Base-by-base conservation (phyloP, 2,888 invertebrate genomes). In the Drosophila austrosaltans region DNA sequence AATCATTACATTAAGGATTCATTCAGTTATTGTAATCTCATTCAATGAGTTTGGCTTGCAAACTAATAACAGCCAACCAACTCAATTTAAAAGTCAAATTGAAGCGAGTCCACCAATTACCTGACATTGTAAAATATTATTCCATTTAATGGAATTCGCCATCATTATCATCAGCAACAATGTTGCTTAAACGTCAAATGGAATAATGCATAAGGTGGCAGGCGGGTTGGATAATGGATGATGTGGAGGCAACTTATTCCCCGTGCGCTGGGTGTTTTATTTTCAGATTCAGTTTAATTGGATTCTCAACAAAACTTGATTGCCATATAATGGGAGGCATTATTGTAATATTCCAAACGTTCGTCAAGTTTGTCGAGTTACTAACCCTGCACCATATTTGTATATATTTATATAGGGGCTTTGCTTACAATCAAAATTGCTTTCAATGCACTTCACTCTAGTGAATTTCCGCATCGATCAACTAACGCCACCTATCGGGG, bases 291-390 rank as follows among this genome's bases (percentile, higher is more conserved):
- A 48, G 22, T 48, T 48, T 48, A 48, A 48, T 48, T 48, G 48
- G 48, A 48, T 48, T 48, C 48, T 48, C 10, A 3, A 48, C 48
- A 48, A 48, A 39, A 57, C 39, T 57, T 57, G 57, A 57, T 57
- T 57, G 57, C 22, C 39, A 30, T 57, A 57, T 57, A 57, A 57
- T 39, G 57, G 57, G 4, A 39, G 30, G 3, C 39, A 57, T 57
- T 57, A 22, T 57, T 39, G 57, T 39, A 57, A 57, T 20, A 57
- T 25, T 48, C 48, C 48, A 4, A n/a, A 40, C 40, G 1, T 39
- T 3, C 39, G 39, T 2, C 48, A 25, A 36, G 36, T 25, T 25
- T 48, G 48, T 16, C 2, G 8, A 22, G 48, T 0, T 42, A 6
- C 16, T 16, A 16, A 16, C 16, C n/a, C 42, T 44, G 22, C 8